Conservation (phyloP, 2,797 vertebrate genomes). For the Corythornis leucogaster region DNA sequence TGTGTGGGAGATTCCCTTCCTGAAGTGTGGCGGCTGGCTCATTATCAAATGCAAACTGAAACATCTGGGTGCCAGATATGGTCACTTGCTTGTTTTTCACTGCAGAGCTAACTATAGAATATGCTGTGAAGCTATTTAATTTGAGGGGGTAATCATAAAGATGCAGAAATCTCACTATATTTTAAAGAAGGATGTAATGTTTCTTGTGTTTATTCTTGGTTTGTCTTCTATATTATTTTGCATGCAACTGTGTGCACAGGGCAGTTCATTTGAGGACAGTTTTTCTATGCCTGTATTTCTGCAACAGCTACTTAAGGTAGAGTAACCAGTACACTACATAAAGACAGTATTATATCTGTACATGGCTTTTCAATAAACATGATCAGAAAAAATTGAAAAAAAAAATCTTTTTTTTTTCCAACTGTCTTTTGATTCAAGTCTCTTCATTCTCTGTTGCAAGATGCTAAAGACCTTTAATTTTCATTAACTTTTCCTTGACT, state of each 20-base stretch:
- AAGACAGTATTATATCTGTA: not conserved
- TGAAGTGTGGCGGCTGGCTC: constrained; percentile 24
- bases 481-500: not conserved
- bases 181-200: not conserved
- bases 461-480: not conserved
- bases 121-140: not conserved
- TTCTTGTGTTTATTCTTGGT: not conserved
- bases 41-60: constrained; percentile 49
- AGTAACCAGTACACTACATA: not conserved
- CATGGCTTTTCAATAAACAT: not conserved
- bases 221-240: not conserved
- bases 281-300: not conserved
- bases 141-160: not conserved
- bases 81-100: not conserved
- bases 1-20: constrained; percentile 11
- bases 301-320: not conserved
- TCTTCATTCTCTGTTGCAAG: not conserved
- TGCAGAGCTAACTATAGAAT: not conserved
- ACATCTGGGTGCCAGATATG: constrained; percentile 60
- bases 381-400: not conserved
- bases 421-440: not conserved
- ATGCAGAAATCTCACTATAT: not conserved
- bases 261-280: not conserved
- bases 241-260: not conserved
- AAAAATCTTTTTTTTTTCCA: not conserved